Base-by-base conservation (phyloP, 2,797 vertebrate genomes). In the Coilia nasus region DNA sequence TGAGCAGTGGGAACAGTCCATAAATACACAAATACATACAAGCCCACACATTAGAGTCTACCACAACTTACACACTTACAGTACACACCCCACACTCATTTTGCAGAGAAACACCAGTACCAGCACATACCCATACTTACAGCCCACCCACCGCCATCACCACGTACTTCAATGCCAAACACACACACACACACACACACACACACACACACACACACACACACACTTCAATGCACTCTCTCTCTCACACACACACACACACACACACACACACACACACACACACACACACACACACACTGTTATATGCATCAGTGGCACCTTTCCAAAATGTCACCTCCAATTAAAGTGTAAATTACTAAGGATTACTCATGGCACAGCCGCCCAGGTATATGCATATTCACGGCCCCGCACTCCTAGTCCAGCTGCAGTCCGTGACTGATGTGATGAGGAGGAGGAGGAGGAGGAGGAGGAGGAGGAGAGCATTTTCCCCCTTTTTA, bases 261-360 rank as follows among this genome's bases (percentile, higher is more conserved):
- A 64, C 64, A 31, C 11, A 71, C 64, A 71, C 15, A 7, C 23
- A 14, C 62, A 67, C 62, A 28, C 62, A 67, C 25, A 28, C 25
- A 28, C 23, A 67, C 64, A 31, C 64, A 71, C 64, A 71, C 25
- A 71, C 7, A 15, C 64, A 71, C 71, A 87, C 93, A 90, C 7
- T 21, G 57, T 75, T 41, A 75, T 28, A 75, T 75, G 67, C 67
- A 35, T 75, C 71, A 44, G 89, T 90, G 92, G 90, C 93, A 92
- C 92, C 89, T 92, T 93, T 92, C 90, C 91, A 90, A 88, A 86
- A 89, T 91, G 93, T 92, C 93, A 93, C 87, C 91, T 92, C 92
- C 91, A 91, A 94, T 94, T 93, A 94, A 89, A 64, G 46, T 21
- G 88, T 89, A 90, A 89, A 90, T 89, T 82, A 89, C 92, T 93